Evolutionary conservation across 2,113 vertebrate species (phyloP), one percentile per base, ranked within the genome.

Genomic region (Caracal caracal): DNA sequence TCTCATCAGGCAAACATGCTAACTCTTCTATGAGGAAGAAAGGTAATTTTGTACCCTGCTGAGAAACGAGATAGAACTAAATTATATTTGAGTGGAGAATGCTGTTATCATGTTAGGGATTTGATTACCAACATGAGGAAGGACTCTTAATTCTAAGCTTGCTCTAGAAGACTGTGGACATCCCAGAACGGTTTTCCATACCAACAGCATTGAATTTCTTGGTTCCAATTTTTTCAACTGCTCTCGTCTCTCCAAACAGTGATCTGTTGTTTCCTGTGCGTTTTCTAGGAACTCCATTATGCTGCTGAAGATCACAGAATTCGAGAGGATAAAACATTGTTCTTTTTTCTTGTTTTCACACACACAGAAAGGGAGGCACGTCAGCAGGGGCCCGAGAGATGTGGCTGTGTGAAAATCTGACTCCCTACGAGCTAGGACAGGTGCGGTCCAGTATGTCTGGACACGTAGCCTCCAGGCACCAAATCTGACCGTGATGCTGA

Each of bases 31-130:
- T 84, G 82, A 82, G 92, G 47, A 80, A 88, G 15, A 90, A 96
- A 97, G 93, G 84, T 91, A 95, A 95, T 97, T 92, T 70, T 92
- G 65, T 93, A 88, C 28, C 90, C 96, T 95, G 95, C 97, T 97
- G 94, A 94, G 93, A 66, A 51, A 70, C 93, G 80, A 86, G 43
- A 85, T 88, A 85, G 94, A 59, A 85, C 71, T 90, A 93, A 96
- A 97, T 96, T 97, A 53, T 91, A 93, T 97, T 97, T 96, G 78
- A 97, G 78, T 96, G 88, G 90, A 91, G 68, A 97, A 94, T 86
- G 59, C 76, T 83, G 82, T 97, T 94, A 95, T 94, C 79, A 79
- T 96, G 85, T 97, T 88, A 96, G 88, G 35, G 53, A 35, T 78
- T 92, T 95, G 59, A 95, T 97, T 90, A 95, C 71, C 70, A 93